Base-by-base conservation (phyloP, 2,888 invertebrate genomes). In the Hypselothyrea guttata region DNA sequence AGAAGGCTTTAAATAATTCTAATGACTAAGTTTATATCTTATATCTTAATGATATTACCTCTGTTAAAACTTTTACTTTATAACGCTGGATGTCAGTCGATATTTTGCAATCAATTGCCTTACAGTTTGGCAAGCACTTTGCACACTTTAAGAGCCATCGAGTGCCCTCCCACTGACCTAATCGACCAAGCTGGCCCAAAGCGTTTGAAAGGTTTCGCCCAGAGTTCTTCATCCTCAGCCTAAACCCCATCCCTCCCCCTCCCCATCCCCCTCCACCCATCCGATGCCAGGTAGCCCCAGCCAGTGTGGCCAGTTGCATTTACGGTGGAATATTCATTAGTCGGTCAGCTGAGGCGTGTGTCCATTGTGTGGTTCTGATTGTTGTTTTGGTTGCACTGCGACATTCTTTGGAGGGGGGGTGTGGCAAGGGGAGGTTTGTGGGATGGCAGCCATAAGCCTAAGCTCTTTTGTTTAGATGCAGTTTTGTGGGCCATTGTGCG, bases 121-220 rank as follows among this genome's bases (percentile, higher is more conserved):
- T 4, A 7, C 35, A 49, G 40, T 49, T 51, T 51, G 33, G 34
- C 22, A 41, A 5, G 15, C 51, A 18, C 33, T 44, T n/a, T n/a
- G 15, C 51, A 41, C 49, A 34, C 22, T 41, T 51, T 40, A 13
- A 34, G 13, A 33, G 12, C 15, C 16, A 16, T 22, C 22, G 41
- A 18, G 11, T 30, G 31, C 11, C 13, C 51, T 16, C 34, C 42
- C 34, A 42, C 7, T 51, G 51, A 51, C 51, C 42, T 42, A 51
- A 51, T 42, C 42, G 28, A 41, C 30, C 16, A 12, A 16, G 12
- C 27, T 15, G 34, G 35, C 47, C 22, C 8, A 18, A 1, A 30
- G 49, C 65, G 71, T 45, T 58, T 71, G 41, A 28, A n/a, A 4
- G 65, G 71, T 22, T 71, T 55, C 62, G 8, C 11, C n/a, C 15